phyloP scores from a whole-genome alignment of 1,140 invertebrate species.

The Rhyacophila brunnea region DNA sequence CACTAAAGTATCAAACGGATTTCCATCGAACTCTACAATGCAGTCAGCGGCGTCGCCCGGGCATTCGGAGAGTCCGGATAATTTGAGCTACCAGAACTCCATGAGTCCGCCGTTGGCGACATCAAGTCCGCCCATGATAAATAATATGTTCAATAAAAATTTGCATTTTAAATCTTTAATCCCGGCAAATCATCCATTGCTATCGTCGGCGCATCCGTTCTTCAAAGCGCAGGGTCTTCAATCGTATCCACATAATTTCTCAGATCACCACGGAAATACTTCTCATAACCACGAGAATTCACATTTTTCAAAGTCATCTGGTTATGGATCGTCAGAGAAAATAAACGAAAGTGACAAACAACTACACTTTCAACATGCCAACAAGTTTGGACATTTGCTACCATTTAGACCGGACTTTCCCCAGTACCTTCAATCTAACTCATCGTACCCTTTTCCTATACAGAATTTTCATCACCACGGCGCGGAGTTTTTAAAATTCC shows the following conservation, averaged over 20 bases:
- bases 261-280: slow-evolving; percentile 40
- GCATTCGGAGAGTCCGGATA: slow-evolving; percentile 72
- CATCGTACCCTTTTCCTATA: slow-evolving; percentile 49
- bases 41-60: slow-evolving; percentile 56
- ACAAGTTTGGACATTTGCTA: slow-evolving; percentile 48
- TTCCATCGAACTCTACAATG: slow-evolving; percentile 23
- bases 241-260: slow-evolving; percentile 52
- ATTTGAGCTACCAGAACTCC: slow-evolving; percentile 70
- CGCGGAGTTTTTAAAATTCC: slow-evolving; percentile 50
- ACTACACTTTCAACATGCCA: slow-evolving; percentile 40
- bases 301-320: slow-evolving; percentile 27
- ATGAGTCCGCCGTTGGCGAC: slow-evolving; percentile 67
- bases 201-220: slow-evolving; percentile 53
- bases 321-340: slow-evolving; percentile 9
- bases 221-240: slow-evolving; percentile 54
- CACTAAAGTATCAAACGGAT: slow-evolving; percentile 67
- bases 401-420: slow-evolving; percentile 57
- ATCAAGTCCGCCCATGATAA: slow-evolving; percentile 49
- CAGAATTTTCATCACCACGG: slow-evolving; percentile 49
- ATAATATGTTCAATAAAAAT: slow-evolving; percentile 43
- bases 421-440: slow-evolving; percentile 43
- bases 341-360: slow-evolving; percentile 38
- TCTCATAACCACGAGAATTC: slow-evolving; percentile 41
- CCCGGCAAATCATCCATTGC: slow-evolving; percentile 45
- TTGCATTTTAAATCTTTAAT: slow-evolving; percentile 46